Base-by-base conservation (phyloP, 2,888 invertebrate genomes). In the Drosophila cognata region DNA sequence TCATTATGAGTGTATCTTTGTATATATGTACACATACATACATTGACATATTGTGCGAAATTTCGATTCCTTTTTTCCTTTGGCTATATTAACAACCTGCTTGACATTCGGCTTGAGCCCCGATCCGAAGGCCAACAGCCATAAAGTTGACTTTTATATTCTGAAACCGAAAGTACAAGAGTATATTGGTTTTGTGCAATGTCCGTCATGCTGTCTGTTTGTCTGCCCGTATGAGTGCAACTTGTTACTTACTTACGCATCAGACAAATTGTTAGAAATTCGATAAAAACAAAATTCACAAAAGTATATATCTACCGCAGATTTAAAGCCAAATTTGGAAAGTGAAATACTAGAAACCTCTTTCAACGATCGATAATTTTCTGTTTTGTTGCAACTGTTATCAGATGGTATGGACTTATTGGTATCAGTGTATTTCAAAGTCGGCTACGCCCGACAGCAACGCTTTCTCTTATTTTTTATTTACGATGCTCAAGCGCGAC, bases 401-500 rank as follows among this genome's bases (percentile, higher is more conserved):
- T 46, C 4, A 25, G 21, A 46, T 21, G 2, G 2, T 46, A 25
- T 16, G 7, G 7, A 25, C 7, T 2, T 25, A 16, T 8, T 25
- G 4, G 16, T 8, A 13, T 8, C 21, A 21, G 21, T 4, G 46
- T 25, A 46, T 25, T 25, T 16, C 2, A 1, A 16, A 46, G 46
- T 25, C 16, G 25, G 4, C 3, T 25, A 16, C 16, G 46, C 25
- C 25, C 16, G 8, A 25, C 16, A 8, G 4, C 46, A 46, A 21
- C 2, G 21, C 21, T 16, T 4, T 8, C 38, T 18, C 8, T 18
- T 46, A 21, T 21, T 21, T 46, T 70, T 84, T 77, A 88, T 88
- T 88, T 82, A 84, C 82, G 84, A 81, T 73, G 67, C 67, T 52
- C 63, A 50, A 64, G 73, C 84, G 79, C 73, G 81, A 78, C 87